Percentiles rank a stretch among this genome's conserved stretches.
phyloP scores from a whole-genome alignment of 2,797 vertebrate genomes.

The Cebuella pygmaea region DNA sequence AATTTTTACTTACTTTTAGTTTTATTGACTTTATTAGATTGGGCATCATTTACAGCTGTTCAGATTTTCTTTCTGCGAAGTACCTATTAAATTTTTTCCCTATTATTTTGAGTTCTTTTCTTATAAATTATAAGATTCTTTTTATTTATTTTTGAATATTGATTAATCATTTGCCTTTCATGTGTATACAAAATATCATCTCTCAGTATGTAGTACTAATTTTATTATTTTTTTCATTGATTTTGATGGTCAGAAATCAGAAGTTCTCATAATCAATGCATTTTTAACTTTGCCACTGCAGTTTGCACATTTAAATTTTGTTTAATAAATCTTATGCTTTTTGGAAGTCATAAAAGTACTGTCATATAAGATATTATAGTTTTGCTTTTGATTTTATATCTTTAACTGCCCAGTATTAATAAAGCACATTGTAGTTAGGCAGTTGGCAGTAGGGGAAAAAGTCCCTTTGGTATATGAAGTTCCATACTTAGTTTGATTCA shows the following conservation, averaged over 20 bases:
- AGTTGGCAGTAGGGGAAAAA: background rate
- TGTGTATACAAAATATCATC: background rate
- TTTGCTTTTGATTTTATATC: slow-evolving; percentile 16
- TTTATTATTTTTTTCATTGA: background rate
- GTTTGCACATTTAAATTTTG: background rate
- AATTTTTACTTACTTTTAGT: background rate
- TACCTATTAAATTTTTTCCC: background rate
- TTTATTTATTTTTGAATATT: background rate
- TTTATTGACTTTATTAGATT: background rate
- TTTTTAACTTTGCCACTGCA: background rate
- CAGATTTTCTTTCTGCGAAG: background rate
- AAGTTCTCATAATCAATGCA: background rate
- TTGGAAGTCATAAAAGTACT: background rate
- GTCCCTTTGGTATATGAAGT: background rate
- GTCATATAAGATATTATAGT: background rate
- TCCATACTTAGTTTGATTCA: background rate
- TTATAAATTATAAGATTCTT: background rate
- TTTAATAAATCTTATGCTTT: background rate
- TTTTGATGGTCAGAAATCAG: background rate
- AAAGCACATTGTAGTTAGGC: background rate
- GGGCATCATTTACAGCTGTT: background rate
- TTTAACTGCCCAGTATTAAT: background rate
- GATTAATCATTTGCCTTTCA: background rate
- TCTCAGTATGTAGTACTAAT: background rate
- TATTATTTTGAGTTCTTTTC: background rate